phyloP scores from a whole-genome alignment of 2,888 invertebrate species.

The Prosopocoilus inquinatus region DNA sequence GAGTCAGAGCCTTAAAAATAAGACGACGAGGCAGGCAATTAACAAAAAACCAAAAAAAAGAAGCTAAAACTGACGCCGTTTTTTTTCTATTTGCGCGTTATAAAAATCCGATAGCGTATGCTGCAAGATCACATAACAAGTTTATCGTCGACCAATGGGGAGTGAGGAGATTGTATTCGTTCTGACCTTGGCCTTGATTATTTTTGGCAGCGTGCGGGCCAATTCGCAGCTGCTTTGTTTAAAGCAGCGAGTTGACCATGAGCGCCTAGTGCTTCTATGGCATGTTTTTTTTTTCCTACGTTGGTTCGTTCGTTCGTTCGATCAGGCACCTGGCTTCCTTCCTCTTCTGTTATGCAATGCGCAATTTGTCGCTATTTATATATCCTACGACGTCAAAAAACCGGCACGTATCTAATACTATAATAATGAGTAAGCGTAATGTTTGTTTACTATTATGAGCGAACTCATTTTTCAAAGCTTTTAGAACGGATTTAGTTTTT shows the following conservation, averaged over 20 bases:
- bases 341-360: conserved; percentile 17
- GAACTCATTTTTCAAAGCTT: no score
- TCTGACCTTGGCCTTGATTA: conserved; percentile 30
- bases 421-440: no score
- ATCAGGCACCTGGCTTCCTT: conserved; percentile 26
- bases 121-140: no score
- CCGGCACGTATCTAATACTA: no score
- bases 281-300: conserved; percentile 14
- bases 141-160: conserved; percentile 14
- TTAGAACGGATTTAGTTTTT: no score
- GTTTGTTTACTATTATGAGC: no score
- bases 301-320: not conserved
- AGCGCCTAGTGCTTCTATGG: conserved; percentile 13
- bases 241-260: conserved; percentile 20
- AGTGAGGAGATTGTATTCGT: conserved; percentile 22
- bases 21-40: no score
- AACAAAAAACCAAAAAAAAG: no score
- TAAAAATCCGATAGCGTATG: no score
- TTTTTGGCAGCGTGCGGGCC: conserved; percentile 27
- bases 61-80: no score
- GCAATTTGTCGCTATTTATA: conserved; percentile 6
- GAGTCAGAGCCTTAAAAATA: no score
- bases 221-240: conserved; percentile 25
- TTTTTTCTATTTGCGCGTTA: no score
- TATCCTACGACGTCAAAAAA: not conserved